Conservation (phyloP, 2,888 invertebrate genomes). For the Asteroscopus sphinx region DNA sequence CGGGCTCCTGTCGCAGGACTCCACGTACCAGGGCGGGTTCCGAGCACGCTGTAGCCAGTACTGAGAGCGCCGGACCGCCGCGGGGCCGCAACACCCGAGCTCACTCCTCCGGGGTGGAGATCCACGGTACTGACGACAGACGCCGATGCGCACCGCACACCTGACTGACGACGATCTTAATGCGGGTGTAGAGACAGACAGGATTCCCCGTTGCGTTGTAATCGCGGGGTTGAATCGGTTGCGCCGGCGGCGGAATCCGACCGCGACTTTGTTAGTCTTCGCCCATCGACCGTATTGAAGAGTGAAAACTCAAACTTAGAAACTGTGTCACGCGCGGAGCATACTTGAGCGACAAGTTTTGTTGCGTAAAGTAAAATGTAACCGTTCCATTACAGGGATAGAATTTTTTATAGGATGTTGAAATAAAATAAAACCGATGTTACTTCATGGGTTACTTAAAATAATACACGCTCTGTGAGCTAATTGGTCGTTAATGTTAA, state of each 20-base stretch:
- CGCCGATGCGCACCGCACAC: constrained; percentile 62
- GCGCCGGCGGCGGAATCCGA: constrained; percentile 68
- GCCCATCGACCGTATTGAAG: constrained; percentile 65
- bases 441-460: constrained; percentile 35
- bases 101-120: constrained; percentile 65
- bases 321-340: constrained; percentile 71
- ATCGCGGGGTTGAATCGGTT: constrained; percentile 53
- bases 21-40: constrained; percentile 94
- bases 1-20: constrained; percentile 97
- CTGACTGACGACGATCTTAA: constrained; percentile 54
- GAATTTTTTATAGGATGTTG: constrained; percentile 67
- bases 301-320: constrained; percentile 64
- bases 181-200: constrained; percentile 53
- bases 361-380: constrained; percentile 66
- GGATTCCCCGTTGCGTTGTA: constrained; percentile 48
- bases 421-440: constrained; percentile 47
- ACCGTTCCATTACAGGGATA: constrained; percentile 75
- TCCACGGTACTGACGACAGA: constrained; percentile 69
- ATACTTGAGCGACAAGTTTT: constrained; percentile 60
- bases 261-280: constrained; percentile 66
- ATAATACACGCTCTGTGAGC: constrained; percentile 39
- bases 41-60: constrained; percentile 92
- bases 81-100: constrained; percentile 84
- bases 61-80: constrained; percentile 94
- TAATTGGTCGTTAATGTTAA: constrained; percentile 48